Conservation (phyloP, 1,140 invertebrate species). For the Aphis gossypii region DNA sequence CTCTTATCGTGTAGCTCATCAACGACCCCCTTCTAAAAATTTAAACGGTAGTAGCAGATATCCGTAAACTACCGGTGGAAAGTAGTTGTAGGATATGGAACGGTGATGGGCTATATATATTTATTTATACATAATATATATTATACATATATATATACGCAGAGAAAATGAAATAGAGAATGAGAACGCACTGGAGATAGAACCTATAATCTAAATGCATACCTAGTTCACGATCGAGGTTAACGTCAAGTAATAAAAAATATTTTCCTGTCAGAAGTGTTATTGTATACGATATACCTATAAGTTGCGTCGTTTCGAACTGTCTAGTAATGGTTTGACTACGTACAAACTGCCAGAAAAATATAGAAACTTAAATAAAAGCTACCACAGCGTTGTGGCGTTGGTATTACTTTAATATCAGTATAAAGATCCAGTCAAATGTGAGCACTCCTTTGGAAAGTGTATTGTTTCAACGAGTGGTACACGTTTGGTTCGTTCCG, state of each 20-base stretch:
- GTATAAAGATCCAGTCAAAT: neutral
- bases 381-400: too few species aligned
- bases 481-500: neutral
- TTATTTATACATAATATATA: neutral
- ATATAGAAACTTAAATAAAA: too few species aligned
- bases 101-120: neutral
- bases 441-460: neutral
- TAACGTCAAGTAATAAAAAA: constrained; percentile 4
- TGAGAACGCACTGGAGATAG: neutral
- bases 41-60: neutral
- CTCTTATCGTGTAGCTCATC: constrained; percentile 8
- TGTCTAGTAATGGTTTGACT: neutral
- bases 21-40: neutral
- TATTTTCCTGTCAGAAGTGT: neutral
- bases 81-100: neutral
- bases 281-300: neutral
- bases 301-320: too few species aligned
- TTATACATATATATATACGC: neutral
- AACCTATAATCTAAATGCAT: neutral
- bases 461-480: neutral
- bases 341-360: neutral
- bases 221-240: neutral
- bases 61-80: neutral
- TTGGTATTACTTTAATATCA: neutral
- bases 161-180: neutral